phyloP scores from a whole-genome alignment of 2,797 vertebrate species.

The Euthynnus affinis region DNA sequence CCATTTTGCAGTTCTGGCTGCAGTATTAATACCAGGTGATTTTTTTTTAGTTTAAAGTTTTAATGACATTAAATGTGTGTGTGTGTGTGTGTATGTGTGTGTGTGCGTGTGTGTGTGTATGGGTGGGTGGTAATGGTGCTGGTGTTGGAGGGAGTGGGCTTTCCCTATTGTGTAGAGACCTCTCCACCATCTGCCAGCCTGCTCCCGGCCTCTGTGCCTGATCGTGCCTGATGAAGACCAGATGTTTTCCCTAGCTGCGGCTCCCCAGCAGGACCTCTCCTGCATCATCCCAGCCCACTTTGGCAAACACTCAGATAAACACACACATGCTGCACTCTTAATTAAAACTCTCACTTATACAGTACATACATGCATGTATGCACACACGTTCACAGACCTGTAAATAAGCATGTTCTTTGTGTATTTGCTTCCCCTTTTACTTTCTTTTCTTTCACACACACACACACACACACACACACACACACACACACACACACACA shows the following conservation, averaged over 20 bases:
- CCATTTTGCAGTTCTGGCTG: no score
- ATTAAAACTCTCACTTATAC: slow-evolving; percentile 57
- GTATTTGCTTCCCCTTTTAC: background rate
- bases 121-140: slow-evolving; percentile 52
- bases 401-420: background rate
- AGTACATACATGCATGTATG: background rate
- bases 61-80: background rate
- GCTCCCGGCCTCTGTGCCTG: slow-evolving; percentile 75
- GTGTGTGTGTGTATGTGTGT: slow-evolving; percentile 14
- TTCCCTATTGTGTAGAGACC: slow-evolving; percentile 83
- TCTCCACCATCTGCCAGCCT: slow-evolving; percentile 82
- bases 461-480: background rate
- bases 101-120: slow-evolving; percentile 27
- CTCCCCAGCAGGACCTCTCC: slow-evolving; percentile 78
- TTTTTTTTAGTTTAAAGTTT: background rate
- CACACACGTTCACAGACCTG: background rate
- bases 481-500: background rate
- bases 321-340: slow-evolving; percentile 51
- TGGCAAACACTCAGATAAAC: slow-evolving; percentile 58
- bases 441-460: background rate
- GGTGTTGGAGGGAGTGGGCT: slow-evolving; percentile 65
- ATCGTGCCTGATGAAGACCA: slow-evolving; percentile 83
- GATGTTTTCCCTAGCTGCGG: slow-evolving; percentile 83
- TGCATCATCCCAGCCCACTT: slow-evolving; percentile 73
- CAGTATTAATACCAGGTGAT: background rate